Percentiles rank a stretch among this genome's conserved stretches.
Conservation (phyloP, 2,797 vertebrate genomes). For the Enoplosus armatus region DNA sequence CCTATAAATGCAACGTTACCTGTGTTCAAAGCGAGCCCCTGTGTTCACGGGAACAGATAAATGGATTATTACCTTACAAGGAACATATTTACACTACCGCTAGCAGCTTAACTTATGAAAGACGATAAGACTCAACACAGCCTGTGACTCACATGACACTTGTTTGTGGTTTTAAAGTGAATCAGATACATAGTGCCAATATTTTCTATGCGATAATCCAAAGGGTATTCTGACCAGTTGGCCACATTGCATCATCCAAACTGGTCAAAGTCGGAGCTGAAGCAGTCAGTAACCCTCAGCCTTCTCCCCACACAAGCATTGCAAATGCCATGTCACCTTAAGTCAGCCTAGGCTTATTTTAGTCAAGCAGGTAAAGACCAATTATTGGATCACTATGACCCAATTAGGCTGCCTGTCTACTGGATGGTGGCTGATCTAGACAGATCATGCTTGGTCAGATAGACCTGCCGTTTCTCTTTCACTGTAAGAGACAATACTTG, state of each 20-base stretch:
- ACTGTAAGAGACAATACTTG: neutral
- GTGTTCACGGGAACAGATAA: conserved; percentile 61
- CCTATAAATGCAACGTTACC: conserved; percentile 28
- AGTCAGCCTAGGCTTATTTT: conserved; percentile 69
- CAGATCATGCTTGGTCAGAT: conserved; percentile 19
- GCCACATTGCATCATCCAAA: conserved; percentile 33
- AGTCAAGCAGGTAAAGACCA: conserved; percentile 70
- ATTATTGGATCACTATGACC: conserved; percentile 80
- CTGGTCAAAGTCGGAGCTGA: conserved; percentile 13
- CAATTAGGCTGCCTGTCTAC: conserved; percentile 56
- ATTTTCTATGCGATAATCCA: conserved; percentile 32
- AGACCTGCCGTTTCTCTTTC: neutral
- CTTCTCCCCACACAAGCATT: conserved; percentile 5
- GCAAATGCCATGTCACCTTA: conserved; percentile 49
- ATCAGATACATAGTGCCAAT: conserved; percentile 31
- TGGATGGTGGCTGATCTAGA: conserved; percentile 24
- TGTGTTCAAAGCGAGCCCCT: conserved; percentile 11
- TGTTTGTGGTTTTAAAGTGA: conserved; percentile 43
- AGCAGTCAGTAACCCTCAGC: neutral
- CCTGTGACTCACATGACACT: conserved; percentile 28
- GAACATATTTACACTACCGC: conserved; percentile 54
- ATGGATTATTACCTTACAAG: conserved; percentile 54
- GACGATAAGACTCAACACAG: conserved; percentile 19
- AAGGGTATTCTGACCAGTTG: neutral
- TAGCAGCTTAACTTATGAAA: conserved; percentile 33